A percentile compares a stretch with the other conserved stretches of the same genome.
Conservation (phyloP, 2,888 invertebrate genomes). For the Belgica antarctica region DNA sequence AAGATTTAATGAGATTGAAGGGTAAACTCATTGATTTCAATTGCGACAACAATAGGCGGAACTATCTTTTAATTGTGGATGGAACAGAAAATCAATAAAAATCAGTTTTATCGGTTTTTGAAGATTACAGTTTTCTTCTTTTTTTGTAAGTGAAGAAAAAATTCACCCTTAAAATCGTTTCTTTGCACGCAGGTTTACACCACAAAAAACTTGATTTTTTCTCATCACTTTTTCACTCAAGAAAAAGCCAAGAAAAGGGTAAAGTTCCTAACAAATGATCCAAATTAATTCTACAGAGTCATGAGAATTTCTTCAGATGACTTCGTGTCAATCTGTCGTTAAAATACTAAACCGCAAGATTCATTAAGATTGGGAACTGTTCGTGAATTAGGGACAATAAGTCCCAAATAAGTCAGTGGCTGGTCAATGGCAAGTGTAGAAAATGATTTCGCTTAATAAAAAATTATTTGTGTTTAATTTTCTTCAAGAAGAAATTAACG, state of each 20-base stretch:
- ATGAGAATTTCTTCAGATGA: no score
- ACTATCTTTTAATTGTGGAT: constrained; percentile 39
- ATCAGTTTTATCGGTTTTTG: no score
- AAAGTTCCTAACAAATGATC: neutral
- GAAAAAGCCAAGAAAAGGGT: constrained; percentile 12
- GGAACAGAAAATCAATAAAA: constrained; percentile 35
- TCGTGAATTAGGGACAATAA: no score
- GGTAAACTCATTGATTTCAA: neutral
- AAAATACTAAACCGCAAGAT: no score
- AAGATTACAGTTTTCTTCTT: neutral
- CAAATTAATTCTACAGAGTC: neutral
- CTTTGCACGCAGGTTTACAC: neutral
- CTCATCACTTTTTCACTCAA: neutral
- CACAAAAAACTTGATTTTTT: constrained; percentile 1
- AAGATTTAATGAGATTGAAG: constrained; percentile 24
- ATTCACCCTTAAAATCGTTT: constrained; percentile 8
- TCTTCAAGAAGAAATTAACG: no score
- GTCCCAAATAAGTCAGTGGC: no score
- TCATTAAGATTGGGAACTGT: no score
- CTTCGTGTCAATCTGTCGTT: no score
- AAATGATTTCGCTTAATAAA: no score
- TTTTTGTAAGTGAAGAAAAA: neutral
- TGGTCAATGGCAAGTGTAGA: no score
- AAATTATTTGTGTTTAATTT: no score
- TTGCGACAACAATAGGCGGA: constrained; percentile 24